These are phyloP conservation scores for Eubasilissa regina DNA, from an alignment of 1,140 invertebrate genomes.

Conservation along the genomic window DNA sequence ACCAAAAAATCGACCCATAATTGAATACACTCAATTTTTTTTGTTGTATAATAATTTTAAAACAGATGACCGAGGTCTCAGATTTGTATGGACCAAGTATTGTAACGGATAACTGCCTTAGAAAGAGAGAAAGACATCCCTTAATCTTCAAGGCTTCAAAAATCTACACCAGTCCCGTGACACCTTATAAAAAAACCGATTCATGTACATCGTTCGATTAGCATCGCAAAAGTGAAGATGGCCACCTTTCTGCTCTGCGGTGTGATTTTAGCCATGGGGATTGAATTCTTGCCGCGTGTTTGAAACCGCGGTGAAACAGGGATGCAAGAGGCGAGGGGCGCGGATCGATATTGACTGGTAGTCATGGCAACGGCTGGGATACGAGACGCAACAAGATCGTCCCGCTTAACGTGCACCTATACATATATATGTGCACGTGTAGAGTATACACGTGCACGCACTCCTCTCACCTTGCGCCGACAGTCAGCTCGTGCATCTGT, in stretches of 20 bases:
- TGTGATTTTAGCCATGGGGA: background rate
- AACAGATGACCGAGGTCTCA: background rate
- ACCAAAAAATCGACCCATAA: too few species aligned
- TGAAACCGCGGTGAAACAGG: background rate
- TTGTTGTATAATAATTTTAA: too few species aligned
- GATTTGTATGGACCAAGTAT: background rate
- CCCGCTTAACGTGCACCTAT: too few species aligned
- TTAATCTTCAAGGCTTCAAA: background rate
- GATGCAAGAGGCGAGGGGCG: background rate
- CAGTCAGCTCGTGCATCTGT: too few species aligned
- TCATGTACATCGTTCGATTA: background rate
- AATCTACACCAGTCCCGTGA: background rate
- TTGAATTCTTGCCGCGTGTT: background rate
- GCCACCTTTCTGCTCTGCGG: background rate
- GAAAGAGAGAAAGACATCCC: background rate
- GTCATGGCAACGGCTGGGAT: slow-evolving; percentile 34
- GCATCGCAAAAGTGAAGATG: background rate
- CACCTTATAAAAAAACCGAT: background rate
- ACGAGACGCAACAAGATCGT: slow-evolving; percentile 29
- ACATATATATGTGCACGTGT: too few species aligned
- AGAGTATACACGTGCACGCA: too few species aligned
- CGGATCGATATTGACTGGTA: slow-evolving; percentile 32
- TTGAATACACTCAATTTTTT: too few species aligned
- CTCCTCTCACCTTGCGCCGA: too few species aligned
- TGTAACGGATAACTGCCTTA: slow-evolving; percentile 5